Conservation (phyloP, 2,113 vertebrate genomes). For the Ophthalmolycus amberensis region DNA sequence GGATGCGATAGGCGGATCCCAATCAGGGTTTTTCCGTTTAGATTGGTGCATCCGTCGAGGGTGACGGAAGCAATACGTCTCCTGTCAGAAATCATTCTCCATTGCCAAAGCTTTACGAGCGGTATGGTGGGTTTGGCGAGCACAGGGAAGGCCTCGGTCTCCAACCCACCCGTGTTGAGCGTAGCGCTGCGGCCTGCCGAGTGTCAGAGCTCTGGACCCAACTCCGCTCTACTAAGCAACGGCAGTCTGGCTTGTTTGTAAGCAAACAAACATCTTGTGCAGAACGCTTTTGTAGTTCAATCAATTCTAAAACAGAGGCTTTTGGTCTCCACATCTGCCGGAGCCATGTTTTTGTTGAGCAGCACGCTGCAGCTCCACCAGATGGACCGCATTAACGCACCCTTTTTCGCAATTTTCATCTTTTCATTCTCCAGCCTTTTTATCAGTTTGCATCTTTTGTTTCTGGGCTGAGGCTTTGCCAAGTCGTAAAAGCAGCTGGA, state of each 20-base stretch:
- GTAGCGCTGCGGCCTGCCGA: slow-evolving; percentile 25
- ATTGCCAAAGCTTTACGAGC: slow-evolving; percentile 60
- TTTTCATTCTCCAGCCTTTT: slow-evolving; percentile 73
- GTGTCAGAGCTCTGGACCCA: slow-evolving; percentile 53
- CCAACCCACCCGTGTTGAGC: slow-evolving; percentile 21
- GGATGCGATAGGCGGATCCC: slow-evolving; percentile 52
- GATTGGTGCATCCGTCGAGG: slow-evolving; percentile 60
- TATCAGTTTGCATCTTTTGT: slow-evolving; percentile 75
- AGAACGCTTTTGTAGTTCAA: slow-evolving; percentile 67
- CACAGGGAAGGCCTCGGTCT: slow-evolving; percentile 36
- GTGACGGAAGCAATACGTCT: slow-evolving; percentile 64
- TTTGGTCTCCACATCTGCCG: slow-evolving; percentile 58
- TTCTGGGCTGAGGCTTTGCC: slow-evolving; percentile 58
- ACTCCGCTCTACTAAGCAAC: slow-evolving; percentile 41
- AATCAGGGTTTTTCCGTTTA: slow-evolving; percentile 55
- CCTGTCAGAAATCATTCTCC: slow-evolving; percentile 63
- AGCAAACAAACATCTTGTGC: slow-evolving; percentile 64
- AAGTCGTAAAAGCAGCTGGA: slow-evolving; percentile 61
- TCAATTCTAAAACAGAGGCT: slow-evolving; percentile 66
- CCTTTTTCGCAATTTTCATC: slow-evolving; percentile 64
- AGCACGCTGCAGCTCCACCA: slow-evolving; percentile 59
- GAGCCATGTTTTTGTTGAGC: slow-evolving; percentile 69
- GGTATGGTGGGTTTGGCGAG: slow-evolving; percentile 59
- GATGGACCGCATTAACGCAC: slow-evolving; percentile 74
- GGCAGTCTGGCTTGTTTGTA: slow-evolving; percentile 66